Evolutionary conservation across 2,888 invertebrate species (phyloP), one percentile per base, ranked within the genome.

Genomic region (Drosophila birchii): DNA sequence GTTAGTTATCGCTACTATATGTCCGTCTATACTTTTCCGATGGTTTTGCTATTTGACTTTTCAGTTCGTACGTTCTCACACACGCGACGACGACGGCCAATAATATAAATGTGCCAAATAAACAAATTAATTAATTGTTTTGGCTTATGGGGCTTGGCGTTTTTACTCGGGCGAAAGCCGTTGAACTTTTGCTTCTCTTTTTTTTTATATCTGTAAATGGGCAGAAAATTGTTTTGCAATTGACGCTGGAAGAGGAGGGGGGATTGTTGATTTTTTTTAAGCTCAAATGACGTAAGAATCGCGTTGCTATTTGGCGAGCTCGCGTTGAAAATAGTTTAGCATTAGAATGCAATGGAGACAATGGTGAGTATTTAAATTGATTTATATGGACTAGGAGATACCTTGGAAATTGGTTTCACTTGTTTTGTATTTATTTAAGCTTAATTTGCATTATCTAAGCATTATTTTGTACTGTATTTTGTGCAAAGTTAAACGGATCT

Each of bases 41-140:
- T 51, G 18, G 44, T 23, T 53, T 53, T 39, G 7, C 32, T 20
- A 36, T 34, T 62, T 39, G 32, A 20, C 23, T 54, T 20, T 26
- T 36, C 57, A 14, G 49, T 47, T 45, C 20, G 36, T 54, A 36
- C 38, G 39, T 34, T 53, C 56, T 56, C 64, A 67, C 74, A 67
- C 29, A 29, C 29, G 29, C 29, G 29, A 29, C 67, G 29, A 29
- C 67, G 73, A 57, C 47, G 61, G 43, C 23, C 59, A 71, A 58
- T 49, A 26, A 26, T 26, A 26, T 16, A 47, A 73, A 62, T 58
- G 58, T 56, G 73, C 55, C 68, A 64, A 72, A 59, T 72, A 59
- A 72, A 64, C 58, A 72, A 72, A 72, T 59, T 59, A 72, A 71
- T 73, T 58, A 49, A 49, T 71, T 72, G 41, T 38, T 71, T 53